These are phyloP conservation scores for Aphis craccivora DNA, from an alignment of 1,140 invertebrate species.

Conservation along the genomic window DNA sequence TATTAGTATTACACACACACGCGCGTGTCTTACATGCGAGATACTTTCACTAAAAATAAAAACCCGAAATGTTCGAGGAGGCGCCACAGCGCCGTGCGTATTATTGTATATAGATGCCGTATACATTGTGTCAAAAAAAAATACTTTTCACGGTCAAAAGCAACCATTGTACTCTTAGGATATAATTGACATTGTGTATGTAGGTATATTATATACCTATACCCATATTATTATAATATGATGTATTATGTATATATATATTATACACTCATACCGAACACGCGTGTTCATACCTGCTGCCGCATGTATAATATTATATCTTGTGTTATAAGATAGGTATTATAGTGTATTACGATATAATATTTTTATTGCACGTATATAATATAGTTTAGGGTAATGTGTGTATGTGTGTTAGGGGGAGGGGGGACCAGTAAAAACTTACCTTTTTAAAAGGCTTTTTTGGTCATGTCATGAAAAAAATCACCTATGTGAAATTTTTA, in stretches of 20 bases:
- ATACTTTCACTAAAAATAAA: slow-evolving; percentile 37
- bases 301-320: neutral
- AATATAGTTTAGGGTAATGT: neutral
- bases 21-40: neutral
- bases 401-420: neutral
- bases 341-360: neutral
- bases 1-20: neutral
- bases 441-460: neutral
- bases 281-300: neutral
- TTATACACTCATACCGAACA: neutral
- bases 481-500: neutral
- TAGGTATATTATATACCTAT: neutral
- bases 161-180: slow-evolving; percentile 10
- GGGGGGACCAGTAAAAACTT: neutral
- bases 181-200: slow-evolving; percentile 32
- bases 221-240: slow-evolving; percentile 3
- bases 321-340: too few relatives aligned
- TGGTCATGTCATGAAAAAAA: neutral
- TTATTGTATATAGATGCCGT: neutral
- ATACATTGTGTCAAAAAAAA: neutral
- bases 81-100: neutral
- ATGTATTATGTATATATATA: neutral
- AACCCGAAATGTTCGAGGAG: neutral
- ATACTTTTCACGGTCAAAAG: slow-evolving; percentile 48
- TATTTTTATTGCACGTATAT: neutral